A percentile compares a stretch with the other conserved stretches of the same genome.
Conservation (phyloP, 1,140 invertebrate species). For the Cydia strobilella region DNA sequence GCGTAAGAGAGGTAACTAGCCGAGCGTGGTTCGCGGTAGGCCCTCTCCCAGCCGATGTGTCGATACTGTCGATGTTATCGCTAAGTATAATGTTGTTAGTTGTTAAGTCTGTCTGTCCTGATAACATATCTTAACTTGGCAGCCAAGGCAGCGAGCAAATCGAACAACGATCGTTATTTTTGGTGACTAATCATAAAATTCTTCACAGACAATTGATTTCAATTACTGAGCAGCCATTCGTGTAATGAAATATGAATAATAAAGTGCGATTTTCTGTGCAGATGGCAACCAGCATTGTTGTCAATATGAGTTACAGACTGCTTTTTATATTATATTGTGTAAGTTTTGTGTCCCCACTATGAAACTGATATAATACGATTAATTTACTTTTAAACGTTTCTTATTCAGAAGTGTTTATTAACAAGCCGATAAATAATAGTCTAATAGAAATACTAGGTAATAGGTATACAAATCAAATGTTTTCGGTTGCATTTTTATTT, state of each 20-base stretch:
- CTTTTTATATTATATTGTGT: neutral
- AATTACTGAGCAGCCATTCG: neutral
- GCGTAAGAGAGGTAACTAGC: too few relatives aligned
- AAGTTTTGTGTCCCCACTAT: neutral
- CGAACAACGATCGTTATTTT: neutral
- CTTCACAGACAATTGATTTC: neutral
- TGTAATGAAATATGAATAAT: neutral
- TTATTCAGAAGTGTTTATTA: neutral
- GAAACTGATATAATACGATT: neutral
- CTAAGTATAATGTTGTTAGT: too few relatives aligned
- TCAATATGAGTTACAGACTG: neutral
- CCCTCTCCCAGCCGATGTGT: too few relatives aligned
- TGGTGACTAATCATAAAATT: neutral
- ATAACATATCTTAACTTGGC: too few relatives aligned
- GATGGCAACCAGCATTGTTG: neutral
- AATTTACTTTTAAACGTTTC: neutral
- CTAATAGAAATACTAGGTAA: too few relatives aligned
- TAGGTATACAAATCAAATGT: too few relatives aligned
- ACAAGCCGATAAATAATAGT: too few relatives aligned
- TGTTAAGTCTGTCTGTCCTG: too few relatives aligned
- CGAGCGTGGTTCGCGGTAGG: too few relatives aligned
- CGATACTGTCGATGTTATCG: too few relatives aligned
- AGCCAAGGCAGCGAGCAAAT: neutral
- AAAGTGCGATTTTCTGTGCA: neutral
- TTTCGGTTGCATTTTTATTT: conserved; percentile 20